phyloP scores from a whole-genome alignment of 2,797 vertebrate species.

The Micromesistius poutassou region DNA sequence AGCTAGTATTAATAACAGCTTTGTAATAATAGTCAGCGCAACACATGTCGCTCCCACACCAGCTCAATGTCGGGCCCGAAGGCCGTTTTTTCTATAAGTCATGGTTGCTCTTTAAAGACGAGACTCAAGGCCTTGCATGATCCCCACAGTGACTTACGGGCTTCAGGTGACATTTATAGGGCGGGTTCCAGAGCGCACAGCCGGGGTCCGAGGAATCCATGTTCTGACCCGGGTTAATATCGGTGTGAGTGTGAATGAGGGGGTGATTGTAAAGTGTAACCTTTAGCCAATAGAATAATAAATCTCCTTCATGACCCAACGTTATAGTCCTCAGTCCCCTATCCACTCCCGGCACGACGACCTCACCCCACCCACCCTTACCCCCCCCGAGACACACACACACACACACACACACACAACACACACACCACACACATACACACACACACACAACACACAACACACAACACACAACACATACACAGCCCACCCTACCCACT shows the following conservation, averaged over 20 bases:
- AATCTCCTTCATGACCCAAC: slow-evolving; percentile 29
- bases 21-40: not conserved
- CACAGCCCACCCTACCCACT: too few relatives aligned
- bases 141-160: slow-evolving; percentile 36
- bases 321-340: not conserved
- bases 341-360: not conserved
- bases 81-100: not conserved
- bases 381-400: not conserved
- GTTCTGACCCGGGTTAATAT: slow-evolving; percentile 36
- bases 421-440: not conserved
- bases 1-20: not conserved
- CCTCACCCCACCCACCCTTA: slow-evolving; percentile 18
- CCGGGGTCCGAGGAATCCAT: slow-evolving; percentile 59
- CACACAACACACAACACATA: too few relatives aligned
- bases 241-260: slow-evolving; percentile 3
- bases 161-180: slow-evolving; percentile 34
- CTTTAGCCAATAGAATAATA: slow-evolving; percentile 49
- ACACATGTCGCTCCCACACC: not conserved
- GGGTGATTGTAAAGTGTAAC: slow-evolving; percentile 40
- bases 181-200: slow-evolving; percentile 43
- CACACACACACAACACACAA: not conserved
- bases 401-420: not conserved
- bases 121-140: slow-evolving; percentile 26
- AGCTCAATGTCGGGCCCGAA: not conserved
- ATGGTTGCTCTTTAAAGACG: not conserved